Evolutionary conservation across 2,113 vertebrate species (phyloP), one percentile per base, ranked within the genome.

Genomic region (Mola mola): DNA sequence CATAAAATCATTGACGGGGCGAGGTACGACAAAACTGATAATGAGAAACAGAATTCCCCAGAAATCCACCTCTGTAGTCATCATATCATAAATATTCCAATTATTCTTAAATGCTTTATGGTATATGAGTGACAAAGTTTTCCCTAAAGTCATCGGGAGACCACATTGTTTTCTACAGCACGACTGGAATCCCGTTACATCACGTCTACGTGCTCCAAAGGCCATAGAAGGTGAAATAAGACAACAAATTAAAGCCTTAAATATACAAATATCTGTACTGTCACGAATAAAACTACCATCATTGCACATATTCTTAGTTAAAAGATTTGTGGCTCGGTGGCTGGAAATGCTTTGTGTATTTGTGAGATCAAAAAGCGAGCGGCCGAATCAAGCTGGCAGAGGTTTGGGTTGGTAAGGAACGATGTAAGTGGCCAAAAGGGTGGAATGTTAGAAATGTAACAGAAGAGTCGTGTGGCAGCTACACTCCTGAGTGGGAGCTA

Each of bases 361-460:
- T n/a, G n/a, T n/a, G n/a, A n/a, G n/a, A n/a, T n/a, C n/a, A n/a
- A n/a, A n/a, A n/a, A n/a, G n/a, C n/a, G 29, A 59, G 22, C 47
- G 34, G 16, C 40, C 31, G 60, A 66, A 56, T 41, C 31, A 34
- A 42, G 47, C 16, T 26, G 46, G 6, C 10, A 38, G 34, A 5
- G 7, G 53, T 24, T 15, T 26, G 2, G 9, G 33, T 9, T 63
- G 44, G 55, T 37, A 29, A 40, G 71, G 34, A 26, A 41, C 16
- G 15, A 29, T 47, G 36, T 28, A 28, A 44, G 5, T 46, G 48
- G 10, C 46, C 65, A 83, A 72, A 72, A 69, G 70, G 68, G 22
- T 46, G 69, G 76, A 77, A 87, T 84, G 67, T 75, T 37, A 78
- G 79, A 73, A 79, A 85, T 81, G 62, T 33, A 33, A 33, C 53